Percentiles rank a stretch among this genome's conserved stretches.
Conservation (phyloP, 2,113 vertebrate genomes). For the Megaleporinus macrocephalus region DNA sequence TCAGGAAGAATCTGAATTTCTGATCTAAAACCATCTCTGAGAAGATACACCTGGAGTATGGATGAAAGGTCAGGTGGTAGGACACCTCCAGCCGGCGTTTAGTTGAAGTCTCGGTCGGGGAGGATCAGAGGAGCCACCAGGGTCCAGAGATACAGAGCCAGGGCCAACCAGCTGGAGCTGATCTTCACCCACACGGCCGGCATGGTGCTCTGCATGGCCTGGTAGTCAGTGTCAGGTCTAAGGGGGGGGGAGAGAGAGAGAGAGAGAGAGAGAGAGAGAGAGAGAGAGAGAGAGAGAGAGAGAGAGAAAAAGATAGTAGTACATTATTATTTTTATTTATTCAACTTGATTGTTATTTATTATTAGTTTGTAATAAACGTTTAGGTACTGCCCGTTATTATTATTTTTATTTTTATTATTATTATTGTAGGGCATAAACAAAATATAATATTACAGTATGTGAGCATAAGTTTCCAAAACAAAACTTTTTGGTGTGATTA, state of each 20-base stretch:
- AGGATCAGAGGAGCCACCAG: slow-evolving; percentile 87
- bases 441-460: no score
- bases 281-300: no score
- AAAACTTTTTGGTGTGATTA: no score
- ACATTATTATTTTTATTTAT: no score
- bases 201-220: slow-evolving; percentile 81
- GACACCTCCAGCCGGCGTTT: slow-evolving; percentile 32
- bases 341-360: no score
- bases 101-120: slow-evolving; percentile 86
- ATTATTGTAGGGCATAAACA: no score
- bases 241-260: neutral
- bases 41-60: neutral
- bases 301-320: no score
- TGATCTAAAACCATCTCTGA: neutral
- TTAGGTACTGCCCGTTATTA: no score
- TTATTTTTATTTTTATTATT: no score
- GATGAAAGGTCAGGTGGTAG: neutral
- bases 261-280: neutral
- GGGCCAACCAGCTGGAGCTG: slow-evolving; percentile 87
- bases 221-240: slow-evolving; percentile 73
- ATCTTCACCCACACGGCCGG: slow-evolving; percentile 94
- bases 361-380: no score
- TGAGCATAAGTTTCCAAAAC: no score
- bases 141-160: slow-evolving; percentile 90
- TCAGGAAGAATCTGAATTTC: neutral